Base-by-base conservation (phyloP, 2,797 vertebrate genomes). In the Anomalospiza imberbis region DNA sequence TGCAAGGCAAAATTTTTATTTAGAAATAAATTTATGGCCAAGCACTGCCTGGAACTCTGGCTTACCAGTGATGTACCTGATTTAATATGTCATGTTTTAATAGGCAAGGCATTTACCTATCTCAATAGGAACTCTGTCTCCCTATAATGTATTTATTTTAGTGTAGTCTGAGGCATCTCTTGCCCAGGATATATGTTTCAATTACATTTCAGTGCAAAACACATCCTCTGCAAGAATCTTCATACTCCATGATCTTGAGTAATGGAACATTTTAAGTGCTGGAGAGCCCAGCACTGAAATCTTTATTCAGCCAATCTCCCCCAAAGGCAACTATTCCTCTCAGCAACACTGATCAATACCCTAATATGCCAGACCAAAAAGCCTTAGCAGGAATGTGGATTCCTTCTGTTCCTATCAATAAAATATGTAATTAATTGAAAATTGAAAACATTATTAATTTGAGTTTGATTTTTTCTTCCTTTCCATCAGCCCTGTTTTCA, bases 381-480 rank as follows among this genome's bases (percentile, higher is more conserved):
- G 70, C 85, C 76, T 71, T 62, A 47, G 58, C 55, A 78, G 72
- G 63, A 71, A 74, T n/a, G 61, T 62, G 85, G 75, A 86, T 88
- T 89, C 79, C 81, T 96, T 91, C 86, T 89, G 77, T 72, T 89
- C 36, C 82, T 89, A 81, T 91, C 91, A 92, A 91, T 95, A 95
- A 95, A 93, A 94, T 96, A 91, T 77, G 74, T 89, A 94, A 93
- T 94, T 96, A 95, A 88, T 97, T 95, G 92, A 57, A 94, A 93
- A 94, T 51, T 68, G 91, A 94, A 90, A 87, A 60, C 70, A n/a
- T 90, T 83, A 95, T 88, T 94, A 70, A 90, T 96, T 82, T 60
- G 32, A 17, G 44, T 88, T 88, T 81, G 62, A 70, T 89, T 75
- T 80, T 71, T 71, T 77, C 31, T 21, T 76, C 57, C 70, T 61